A percentile compares a stretch with the other conserved stretches of the same genome.
phyloP scores from a whole-genome alignment of 2,888 invertebrate genomes.

The Arrhopalites spinosus region DNA sequence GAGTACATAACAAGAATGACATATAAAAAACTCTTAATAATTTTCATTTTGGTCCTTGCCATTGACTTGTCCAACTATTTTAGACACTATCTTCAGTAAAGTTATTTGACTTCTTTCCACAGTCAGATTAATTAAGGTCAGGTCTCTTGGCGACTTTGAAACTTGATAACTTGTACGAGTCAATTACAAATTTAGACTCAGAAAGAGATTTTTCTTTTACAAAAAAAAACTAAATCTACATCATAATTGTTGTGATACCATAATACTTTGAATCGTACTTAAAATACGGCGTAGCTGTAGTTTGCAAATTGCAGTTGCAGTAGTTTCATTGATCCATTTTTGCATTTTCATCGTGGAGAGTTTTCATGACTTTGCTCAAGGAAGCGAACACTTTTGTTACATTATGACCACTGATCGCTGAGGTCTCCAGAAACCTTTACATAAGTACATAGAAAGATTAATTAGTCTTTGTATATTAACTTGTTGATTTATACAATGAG shows the following conservation, averaged over 20 bases:
- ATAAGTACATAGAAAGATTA: not conserved
- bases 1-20: too few species aligned
- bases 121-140: too few species aligned
- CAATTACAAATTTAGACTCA: too few species aligned
- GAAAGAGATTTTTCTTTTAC: too few species aligned
- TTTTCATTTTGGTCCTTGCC: too few species aligned
- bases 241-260: not conserved
- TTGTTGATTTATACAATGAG: not conserved
- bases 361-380: conserved; percentile 30
- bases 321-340: not conserved
- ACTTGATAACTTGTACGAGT: too few species aligned
- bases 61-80: too few species aligned
- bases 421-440: conserved; percentile 36
- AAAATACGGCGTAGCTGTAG: not conserved
- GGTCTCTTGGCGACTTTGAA: too few species aligned
- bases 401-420: conserved; percentile 30
- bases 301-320: not conserved
- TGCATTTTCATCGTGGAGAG: conserved; percentile 5
- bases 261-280: not conserved
- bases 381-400: conserved; percentile 19
- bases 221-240: too few species aligned
- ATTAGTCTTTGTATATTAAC: not conserved
- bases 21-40: too few species aligned
- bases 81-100: too few species aligned
- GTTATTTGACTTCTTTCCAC: too few species aligned